Conservation (phyloP, 1,140 invertebrate species). For the Calliphora vicina region DNA sequence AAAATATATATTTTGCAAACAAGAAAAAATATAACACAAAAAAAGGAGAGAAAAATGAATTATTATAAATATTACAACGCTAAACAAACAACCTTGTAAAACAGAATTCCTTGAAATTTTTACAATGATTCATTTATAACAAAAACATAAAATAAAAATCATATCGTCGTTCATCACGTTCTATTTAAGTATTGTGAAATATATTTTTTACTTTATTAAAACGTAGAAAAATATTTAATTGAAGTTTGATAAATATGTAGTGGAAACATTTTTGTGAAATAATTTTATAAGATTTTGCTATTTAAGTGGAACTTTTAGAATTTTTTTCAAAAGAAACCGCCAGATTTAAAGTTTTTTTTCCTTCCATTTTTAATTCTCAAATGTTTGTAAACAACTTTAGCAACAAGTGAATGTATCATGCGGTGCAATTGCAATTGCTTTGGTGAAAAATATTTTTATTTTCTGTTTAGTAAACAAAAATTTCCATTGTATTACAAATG, state of each 20-base stretch:
- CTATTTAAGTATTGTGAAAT: background rate
- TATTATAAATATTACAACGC: background rate
- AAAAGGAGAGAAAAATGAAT: background rate
- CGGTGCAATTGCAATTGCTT: background rate
- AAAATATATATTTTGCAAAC: too few relatives aligned
- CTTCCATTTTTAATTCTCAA: background rate
- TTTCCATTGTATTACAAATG: background rate
- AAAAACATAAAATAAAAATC: background rate
- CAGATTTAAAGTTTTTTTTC: background rate
- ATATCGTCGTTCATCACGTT: background rate
- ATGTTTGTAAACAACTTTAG: background rate
- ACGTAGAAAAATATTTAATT: background rate
- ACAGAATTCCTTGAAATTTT: background rate
- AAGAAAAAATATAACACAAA: too few relatives aligned
- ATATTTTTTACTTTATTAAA: too few relatives aligned
- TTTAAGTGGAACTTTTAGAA: background rate
- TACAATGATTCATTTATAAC: background rate
- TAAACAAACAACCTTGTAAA: background rate
- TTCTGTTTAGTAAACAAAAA: background rate
- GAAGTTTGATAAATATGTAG: background rate
- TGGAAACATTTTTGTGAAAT: background rate
- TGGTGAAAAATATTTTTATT: background rate
- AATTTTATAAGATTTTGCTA: background rate
- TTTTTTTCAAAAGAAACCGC: conserved; percentile 10
- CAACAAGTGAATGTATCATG: background rate